These are phyloP conservation scores for Paradoxurus hermaphroditus DNA, from an alignment of 2,113 vertebrate genomes.

Conservation along the genomic window DNA sequence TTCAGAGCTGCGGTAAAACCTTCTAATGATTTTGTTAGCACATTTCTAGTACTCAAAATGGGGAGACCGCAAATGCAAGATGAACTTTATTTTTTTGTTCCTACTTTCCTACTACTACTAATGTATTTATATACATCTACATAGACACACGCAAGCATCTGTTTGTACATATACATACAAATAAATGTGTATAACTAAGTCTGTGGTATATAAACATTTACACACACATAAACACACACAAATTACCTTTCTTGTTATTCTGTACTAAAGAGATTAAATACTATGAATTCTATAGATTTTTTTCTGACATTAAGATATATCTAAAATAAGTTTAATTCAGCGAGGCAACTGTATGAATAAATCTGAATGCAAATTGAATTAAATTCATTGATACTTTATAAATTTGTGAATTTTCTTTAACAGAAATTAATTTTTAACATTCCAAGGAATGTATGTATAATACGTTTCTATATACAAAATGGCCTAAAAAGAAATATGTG, in stretches of 20 bases:
- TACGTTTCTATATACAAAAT: not conserved
- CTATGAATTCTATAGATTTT: not conserved
- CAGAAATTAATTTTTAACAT: conserved; percentile 22
- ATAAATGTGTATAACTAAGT: not conserved
- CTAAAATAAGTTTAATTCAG: not conserved
- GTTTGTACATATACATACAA: not conserved
- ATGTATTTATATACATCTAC: not conserved
- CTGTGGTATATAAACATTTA: not conserved
- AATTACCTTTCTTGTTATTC: not conserved
- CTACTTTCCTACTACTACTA: not conserved
- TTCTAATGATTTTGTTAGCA: not conserved
- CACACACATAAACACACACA: not conserved
- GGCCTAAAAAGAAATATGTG: not conserved
- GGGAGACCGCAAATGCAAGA: not conserved
- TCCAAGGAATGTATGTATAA: not conserved
- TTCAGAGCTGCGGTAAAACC: not conserved
- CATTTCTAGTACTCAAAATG: not conserved
- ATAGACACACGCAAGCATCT: not conserved
- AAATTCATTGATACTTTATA: conserved; percentile 15
- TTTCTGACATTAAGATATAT: not conserved
- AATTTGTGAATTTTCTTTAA: not conserved
- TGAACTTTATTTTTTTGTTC: not conserved
- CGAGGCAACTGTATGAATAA: not conserved
- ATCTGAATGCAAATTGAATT: not conserved
- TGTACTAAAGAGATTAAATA: not conserved